phyloP scores from a whole-genome alignment of 1,140 invertebrate species.

The Grapholita molesta region DNA sequence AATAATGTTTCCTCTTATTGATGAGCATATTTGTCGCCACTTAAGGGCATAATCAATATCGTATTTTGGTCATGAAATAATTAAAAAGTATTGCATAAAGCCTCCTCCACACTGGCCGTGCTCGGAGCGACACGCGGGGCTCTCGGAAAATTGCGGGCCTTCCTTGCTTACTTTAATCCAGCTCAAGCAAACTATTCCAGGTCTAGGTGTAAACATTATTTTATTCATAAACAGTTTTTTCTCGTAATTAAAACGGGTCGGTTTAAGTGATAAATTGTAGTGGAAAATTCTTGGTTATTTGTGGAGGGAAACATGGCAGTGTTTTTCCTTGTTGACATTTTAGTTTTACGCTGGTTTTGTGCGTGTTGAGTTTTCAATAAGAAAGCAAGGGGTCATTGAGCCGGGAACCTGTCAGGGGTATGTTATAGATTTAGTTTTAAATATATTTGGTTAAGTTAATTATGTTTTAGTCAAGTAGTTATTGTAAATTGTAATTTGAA shows the following conservation, averaged over 20 bases:
- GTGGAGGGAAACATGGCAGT: not conserved
- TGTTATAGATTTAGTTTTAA: no score
- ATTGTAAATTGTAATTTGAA: no score
- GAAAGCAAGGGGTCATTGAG: no score
- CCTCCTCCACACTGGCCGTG: not conserved
- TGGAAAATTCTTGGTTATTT: not conserved
- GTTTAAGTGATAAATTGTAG: not conserved
- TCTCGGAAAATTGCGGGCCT: not conserved
- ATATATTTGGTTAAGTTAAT: no score
- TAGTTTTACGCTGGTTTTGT: no score
- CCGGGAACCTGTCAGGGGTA: no score
- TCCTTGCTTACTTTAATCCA: not conserved
- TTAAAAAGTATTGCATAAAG: not conserved
- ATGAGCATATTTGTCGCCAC: no score
- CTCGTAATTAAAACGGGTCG: not conserved
- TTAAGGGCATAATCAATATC: no score
- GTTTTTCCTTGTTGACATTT: not conserved
- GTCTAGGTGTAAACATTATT: not conserved
- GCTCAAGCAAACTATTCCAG: not conserved
- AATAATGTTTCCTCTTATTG: no score
- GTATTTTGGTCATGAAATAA: no score
- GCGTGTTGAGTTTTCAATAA: no score
- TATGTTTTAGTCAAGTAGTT: no score
- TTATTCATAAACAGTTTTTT: slow-evolving; percentile 3
- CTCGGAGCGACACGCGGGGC: not conserved